Evolutionary conservation across 1,140 invertebrate genomes (phyloP).

Genomic region (Drosophila lowei): DNA sequence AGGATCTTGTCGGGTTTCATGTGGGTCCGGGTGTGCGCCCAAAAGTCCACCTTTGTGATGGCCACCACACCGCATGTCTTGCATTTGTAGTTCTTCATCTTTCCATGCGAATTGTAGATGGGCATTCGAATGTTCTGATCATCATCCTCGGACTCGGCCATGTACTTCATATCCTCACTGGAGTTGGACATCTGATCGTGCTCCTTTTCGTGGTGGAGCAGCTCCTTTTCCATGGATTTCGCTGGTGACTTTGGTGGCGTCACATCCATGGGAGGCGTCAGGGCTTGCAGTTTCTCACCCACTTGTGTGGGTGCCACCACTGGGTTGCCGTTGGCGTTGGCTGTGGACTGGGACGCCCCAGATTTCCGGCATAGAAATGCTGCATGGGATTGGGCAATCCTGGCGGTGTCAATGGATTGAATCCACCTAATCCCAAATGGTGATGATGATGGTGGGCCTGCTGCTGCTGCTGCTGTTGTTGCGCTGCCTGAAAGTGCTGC

Average conservation of each 20-base stretch:
- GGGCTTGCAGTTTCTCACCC: conserved; percentile 63
- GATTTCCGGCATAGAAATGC: conserved; percentile 83
- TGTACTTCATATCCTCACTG: conserved; percentile 82
- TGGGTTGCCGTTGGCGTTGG: conserved; percentile 46
- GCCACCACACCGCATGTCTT: conserved; percentile 95
- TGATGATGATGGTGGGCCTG: conserved; percentile 57
- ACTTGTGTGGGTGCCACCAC: conserved; percentile 15
- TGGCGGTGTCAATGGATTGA: conserved; percentile 83
- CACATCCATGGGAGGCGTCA: conserved; percentile 80
- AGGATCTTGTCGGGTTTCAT: conserved; percentile 97
- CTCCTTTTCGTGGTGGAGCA: conserved; percentile 55
- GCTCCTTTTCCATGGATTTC: conserved; percentile 83
- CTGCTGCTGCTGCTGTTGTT: conserved; percentile 64
- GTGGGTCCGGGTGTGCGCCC: conserved; percentile 95
- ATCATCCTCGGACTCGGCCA: conserved; percentile 86
- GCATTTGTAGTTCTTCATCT: conserved; percentile 94
- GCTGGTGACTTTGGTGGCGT: conserved; percentile 85
- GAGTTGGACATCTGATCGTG: conserved; percentile 84
- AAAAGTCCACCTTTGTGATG: conserved; percentile 95
- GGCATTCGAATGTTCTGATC: conserved; percentile 87
- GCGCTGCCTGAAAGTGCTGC: conserved; percentile 78
- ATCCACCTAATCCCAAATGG: conserved; percentile 71
- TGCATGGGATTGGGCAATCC: conserved; percentile 83
- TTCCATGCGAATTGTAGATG: conserved; percentile 91
- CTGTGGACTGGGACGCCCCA: conserved; percentile 77